Base-by-base conservation (phyloP, 2,797 vertebrate species). In the Florisuga fusca region DNA sequence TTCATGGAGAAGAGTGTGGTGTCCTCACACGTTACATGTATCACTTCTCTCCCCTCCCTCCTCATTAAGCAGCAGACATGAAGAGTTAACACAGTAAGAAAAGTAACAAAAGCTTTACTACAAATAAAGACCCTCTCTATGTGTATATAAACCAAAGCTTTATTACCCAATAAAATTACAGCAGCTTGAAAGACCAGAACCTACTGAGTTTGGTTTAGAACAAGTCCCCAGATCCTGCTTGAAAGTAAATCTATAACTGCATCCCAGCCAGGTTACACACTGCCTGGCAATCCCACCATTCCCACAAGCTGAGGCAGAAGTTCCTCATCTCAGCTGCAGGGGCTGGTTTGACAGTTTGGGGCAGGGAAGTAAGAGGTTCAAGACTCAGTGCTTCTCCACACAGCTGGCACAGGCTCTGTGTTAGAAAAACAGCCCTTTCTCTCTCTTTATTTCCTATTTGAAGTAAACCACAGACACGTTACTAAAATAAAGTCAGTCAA, bases 401-500 rank as follows among this genome's bases (percentile, higher is more conserved):
- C 45, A n/a, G 27, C 22, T 57, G 23, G 31, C 33, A 54, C n/a
- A 29, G 43, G 23, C 15, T 21, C 22, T 4, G 1, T 14, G 7
- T 15, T 15, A 46, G 31, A 58, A 19, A 26, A 68, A 34, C 10
- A 33, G 15, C 7, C 27, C 6, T 6, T 20, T 25, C 13, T 10
- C 16, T 31, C 8, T 31, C 22, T 11, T 38, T 38, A 10, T 5
- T 18, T 7, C 2, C 2, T 13, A 6, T 29, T 62, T 71, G 50
- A 61, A 79, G 31, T 15, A 50, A 21, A 62, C 16, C 64, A 43
- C 53, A 69, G 34, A 90, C 19, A 12, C 85, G 43, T 1, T 77
- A 57, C 34, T 67, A 83, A 89, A 96, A 94, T 61, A 72, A 94
- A 51, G 5, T 22, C 45, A 66, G 50, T 5, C 31, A 29, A 50